phyloP scores from a whole-genome alignment of 1,140 invertebrate species.

The Portunus trituberculatus region DNA sequence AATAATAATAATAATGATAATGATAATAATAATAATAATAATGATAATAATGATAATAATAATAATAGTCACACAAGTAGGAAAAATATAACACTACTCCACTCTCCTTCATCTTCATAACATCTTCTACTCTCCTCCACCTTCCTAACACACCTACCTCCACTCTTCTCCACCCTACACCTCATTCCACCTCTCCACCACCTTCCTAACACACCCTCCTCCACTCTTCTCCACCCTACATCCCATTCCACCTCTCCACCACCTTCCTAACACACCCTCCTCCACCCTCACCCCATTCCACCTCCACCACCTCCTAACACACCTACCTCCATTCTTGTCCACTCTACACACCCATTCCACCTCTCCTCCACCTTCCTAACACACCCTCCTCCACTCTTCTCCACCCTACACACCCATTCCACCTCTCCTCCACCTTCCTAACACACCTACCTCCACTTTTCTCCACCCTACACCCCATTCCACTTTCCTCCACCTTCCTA shows the following conservation, averaged over 20 bases:
- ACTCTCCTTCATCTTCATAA: not conserved
- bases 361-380: too few species aligned
- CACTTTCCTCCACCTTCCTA: not conserved
- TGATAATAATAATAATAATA: too few species aligned
- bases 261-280: not conserved
- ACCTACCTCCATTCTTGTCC: not conserved
- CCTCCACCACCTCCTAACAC: not conserved
- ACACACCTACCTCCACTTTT: not conserved
- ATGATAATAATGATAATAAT: too few species aligned
- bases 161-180: too few species aligned
- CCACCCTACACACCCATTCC: too few species aligned
- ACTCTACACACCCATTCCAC: not conserved
- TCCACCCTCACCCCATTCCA: too few species aligned
- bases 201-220: not conserved
- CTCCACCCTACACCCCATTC: not conserved
- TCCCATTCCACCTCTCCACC: not conserved
- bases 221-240: not conserved
- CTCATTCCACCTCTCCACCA: not conserved
- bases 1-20: too few species aligned
- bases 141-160: not conserved
- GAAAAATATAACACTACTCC: not conserved
- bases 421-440: too few species aligned
- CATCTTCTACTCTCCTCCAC: not conserved
- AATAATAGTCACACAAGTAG: too few species aligned
- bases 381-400: too few species aligned